Evolutionary conservation across 1,140 invertebrate species (phyloP).

Genomic region (Bilobella aurantiaca): DNA sequence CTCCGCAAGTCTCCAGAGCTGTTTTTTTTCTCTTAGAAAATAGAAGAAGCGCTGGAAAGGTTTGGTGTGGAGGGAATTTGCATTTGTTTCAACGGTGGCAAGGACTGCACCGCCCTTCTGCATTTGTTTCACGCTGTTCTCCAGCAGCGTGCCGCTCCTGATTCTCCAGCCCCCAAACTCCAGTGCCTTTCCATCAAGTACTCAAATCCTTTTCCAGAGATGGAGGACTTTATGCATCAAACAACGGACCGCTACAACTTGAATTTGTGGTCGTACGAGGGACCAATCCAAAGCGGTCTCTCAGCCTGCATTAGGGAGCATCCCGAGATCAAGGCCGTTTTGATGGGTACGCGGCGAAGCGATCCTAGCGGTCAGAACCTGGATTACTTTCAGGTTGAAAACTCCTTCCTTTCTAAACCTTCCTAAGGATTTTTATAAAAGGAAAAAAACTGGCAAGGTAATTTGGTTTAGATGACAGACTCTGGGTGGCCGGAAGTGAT

Average conservation of each 20-base stretch:
- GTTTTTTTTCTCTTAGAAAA: background rate
- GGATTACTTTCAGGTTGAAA: conserved; percentile 53
- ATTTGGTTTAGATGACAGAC: conserved; percentile 61
- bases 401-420: background rate
- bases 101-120: no score
- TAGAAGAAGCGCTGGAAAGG: conserved; percentile 28
- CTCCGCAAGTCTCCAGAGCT: background rate
- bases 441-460: background rate
- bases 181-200: conserved; percentile 63
- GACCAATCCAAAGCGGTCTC: conserved; percentile 61
- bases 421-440: background rate
- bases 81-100: no score
- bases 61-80: conserved; percentile 63
- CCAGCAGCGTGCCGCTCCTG: no score
- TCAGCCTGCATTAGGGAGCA: conserved; percentile 50
- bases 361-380: conserved; percentile 67
- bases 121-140: no score
- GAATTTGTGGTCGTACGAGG: conserved; percentile 55
- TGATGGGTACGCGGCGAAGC: conserved; percentile 76
- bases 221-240: conserved; percentile 69
- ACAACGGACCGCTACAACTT: conserved; percentile 60
- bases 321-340: conserved; percentile 60
- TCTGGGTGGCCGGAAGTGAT: conserved; percentile 74
- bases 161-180: no score
- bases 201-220: conserved; percentile 68